Evolutionary conservation across 2,888 invertebrate genomes (phyloP), one percentile per base, ranked within the genome.

Genomic region (Sesia bembeciformis): DNA sequence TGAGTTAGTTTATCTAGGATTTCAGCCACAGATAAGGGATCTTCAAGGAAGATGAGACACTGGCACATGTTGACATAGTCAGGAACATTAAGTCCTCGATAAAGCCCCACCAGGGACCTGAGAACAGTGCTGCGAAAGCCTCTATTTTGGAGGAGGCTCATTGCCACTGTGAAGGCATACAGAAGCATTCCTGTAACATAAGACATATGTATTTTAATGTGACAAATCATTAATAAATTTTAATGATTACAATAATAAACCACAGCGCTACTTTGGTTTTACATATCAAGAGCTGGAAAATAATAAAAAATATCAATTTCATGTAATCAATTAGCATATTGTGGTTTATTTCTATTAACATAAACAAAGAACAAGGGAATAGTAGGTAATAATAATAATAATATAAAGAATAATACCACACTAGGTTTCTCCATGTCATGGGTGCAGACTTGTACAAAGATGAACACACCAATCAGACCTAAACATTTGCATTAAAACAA

Each of bases 31-130:
- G 97, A 94, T 23, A 95, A 85, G 0, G 98, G 96, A 83, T 98
- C 98, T 77, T 99, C 98, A 52, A 99, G 88, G 80, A 98, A 98
- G 65, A 99, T 99, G 56, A 98, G 92, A 79, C 98, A 99, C 86
- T 99, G 97, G 70, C 98, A 98, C 95, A 99, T 98, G 81, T 97
- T 98, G 23, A 99, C 98, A 81, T 98, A 99, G 81, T 99, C 99
- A 0, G 99, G 98, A 40, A 96, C 94, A 39, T 94, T 93, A 46
- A 98, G 90, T 55, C 95, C 95, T 63, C 96, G 92, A 80, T 99
- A 99, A 1, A 99, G 90, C 54, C 93, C 94, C 4, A 99, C 98
- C 55, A 99, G 90, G 23, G 96, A 94, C 39, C 96, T 93, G 46
- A 99, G 91, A 5, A 99, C 97, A 59, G 94, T 94, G 79, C 97